A percentile compares a stretch with the other conserved stretches of the same genome.
These are phyloP conservation scores for Muscicapa comitata DNA, from an alignment of 2,797 vertebrate species.

Conservation along the genomic window DNA sequence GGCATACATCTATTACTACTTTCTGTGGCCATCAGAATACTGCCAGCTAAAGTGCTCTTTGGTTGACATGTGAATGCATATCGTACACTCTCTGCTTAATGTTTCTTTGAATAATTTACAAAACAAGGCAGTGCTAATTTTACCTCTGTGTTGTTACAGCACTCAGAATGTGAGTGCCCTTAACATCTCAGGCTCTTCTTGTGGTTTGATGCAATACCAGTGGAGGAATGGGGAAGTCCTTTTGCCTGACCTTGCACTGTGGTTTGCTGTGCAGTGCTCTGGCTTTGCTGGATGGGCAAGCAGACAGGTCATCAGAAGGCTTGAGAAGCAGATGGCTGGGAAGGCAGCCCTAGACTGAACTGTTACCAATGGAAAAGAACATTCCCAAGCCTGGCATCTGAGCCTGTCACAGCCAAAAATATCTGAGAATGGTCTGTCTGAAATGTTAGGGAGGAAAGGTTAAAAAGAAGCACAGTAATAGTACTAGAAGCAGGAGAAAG, in stretches of 20 bases:
- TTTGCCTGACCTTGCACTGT: background rate
- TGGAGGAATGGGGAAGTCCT: background rate
- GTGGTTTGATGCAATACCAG: background rate
- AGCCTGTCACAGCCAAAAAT: slow-evolving; percentile 4
- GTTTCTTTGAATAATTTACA: background rate
- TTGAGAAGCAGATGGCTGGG: background rate
- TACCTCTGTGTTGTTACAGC: background rate
- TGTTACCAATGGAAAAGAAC: slow-evolving; percentile 19
- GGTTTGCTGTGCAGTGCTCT: background rate
- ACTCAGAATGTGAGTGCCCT: background rate
- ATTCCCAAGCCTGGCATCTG: background rate
- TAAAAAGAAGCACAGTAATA: slow-evolving; percentile 5
- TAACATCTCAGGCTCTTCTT: background rate
- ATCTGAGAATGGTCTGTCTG: background rate
- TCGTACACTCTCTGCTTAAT: background rate
- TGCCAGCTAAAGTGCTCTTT: background rate
- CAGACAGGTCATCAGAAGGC: background rate
- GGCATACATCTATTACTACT: background rate
- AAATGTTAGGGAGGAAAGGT: background rate
- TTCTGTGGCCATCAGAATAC: background rate
- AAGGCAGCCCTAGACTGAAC: background rate
- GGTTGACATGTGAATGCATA: background rate
- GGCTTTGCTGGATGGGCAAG: background rate
- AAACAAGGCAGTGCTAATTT: background rate
- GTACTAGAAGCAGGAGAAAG: background rate